These are phyloP conservation scores for Pseudochromis fuscus DNA, from an alignment of 2,797 vertebrate genomes.

Conservation along the genomic window DNA sequence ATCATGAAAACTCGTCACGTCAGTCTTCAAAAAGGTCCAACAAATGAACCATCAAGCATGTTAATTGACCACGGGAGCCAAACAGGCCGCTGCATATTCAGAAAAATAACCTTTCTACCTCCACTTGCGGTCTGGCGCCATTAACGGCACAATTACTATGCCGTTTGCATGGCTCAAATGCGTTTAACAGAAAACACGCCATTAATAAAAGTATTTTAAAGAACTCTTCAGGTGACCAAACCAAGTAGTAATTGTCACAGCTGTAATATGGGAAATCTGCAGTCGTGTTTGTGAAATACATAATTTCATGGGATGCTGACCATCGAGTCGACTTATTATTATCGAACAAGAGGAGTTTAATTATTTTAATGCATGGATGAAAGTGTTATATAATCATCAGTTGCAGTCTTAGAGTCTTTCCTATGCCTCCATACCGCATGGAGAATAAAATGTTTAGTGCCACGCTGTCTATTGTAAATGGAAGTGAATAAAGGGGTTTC, in stretches of 20 bases:
- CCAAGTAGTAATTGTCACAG: background rate
- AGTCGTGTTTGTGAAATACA: background rate
- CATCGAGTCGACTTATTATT: slow-evolving; percentile 9
- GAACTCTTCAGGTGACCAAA: background rate
- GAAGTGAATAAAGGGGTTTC: slow-evolving; percentile 13
- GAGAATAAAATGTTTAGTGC: slow-evolving; percentile 4
- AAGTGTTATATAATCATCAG: slow-evolving; percentile 3
- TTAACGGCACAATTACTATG: slow-evolving; percentile 2
- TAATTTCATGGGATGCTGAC: slow-evolving; percentile 18
- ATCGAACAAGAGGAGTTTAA: slow-evolving; percentile 13
- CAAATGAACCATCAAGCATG: background rate
- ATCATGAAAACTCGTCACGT: background rate
- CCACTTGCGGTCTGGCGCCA: background rate
- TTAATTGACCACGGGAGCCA: slow-evolving; percentile 5
- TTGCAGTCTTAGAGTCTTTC: background rate
- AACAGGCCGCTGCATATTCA: background rate
- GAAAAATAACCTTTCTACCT: background rate
- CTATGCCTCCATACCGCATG: background rate
- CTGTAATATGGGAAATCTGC: background rate
- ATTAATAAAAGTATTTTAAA: background rate
- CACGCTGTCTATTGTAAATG: slow-evolving; percentile 11
- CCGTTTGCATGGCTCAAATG: background rate
- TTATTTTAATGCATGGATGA: slow-evolving; percentile 25
- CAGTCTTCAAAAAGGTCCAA: slow-evolving; percentile 3
- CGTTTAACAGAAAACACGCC: background rate